Evolutionary conservation across 1,140 invertebrate species (phyloP), one percentile per base, ranked within the genome.

Genomic region (Philotrypesis tridentata): DNA sequence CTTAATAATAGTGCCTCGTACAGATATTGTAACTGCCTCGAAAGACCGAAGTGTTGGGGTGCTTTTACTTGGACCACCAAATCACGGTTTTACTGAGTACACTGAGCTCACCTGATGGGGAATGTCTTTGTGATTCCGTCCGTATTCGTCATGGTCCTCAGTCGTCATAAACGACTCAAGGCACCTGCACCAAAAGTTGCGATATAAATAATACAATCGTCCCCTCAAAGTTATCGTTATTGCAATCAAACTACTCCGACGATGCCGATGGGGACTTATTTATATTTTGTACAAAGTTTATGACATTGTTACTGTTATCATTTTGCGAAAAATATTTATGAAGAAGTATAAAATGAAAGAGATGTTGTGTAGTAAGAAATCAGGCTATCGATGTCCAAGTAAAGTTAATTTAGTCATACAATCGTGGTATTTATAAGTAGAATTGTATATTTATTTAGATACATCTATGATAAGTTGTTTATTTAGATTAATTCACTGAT

Each of bases 31-130:
- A 14, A 93, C 92, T 40, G 93, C 92, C 23, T 93, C 92, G 6
- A 93, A 92, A 85, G 93, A 93, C 81, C 89, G 90, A 73, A 92
- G 91, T n/a, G 92, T 93, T 7, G 93, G 93, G 29, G 86, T 93
- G 8, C 87, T 93, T 67, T 86, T 90, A 25, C 88, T 93, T 2
- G 93, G 93, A 17, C 87, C 92, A 23, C 93, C 93, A 25, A 93
- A 91, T 87, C 93, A 93, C 86, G 93, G 93, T 1, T 92, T 90
- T 86, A 92, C 92, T 14, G 92, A 92, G 76, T 93, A 93, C 84
- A 90, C 90, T 77, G 93, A 93, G 87, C 86, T 93, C 27, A 93
- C 93, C 78, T 93, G 92, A 93, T 84, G 77, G 21, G 73, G 76
- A 33, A 31, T 61, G 72, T 25, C 27, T 33, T 63, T 27, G n/a